Percentiles rank a stretch among this genome's conserved stretches.
Evolutionary conservation across 1,140 invertebrate genomes (phyloP).

Genomic region (Diorhabda sublineata): DNA sequence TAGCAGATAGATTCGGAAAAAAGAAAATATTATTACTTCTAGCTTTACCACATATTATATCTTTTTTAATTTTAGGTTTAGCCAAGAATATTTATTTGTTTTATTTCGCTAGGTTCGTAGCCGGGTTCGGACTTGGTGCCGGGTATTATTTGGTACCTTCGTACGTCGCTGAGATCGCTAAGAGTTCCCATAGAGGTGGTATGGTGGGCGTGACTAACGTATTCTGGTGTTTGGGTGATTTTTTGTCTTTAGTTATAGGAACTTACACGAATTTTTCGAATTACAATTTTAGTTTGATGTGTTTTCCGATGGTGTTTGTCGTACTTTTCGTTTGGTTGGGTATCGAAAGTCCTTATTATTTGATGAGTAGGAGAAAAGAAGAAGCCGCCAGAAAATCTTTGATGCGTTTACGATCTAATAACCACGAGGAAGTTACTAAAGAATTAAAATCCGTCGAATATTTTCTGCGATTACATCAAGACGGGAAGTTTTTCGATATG

Average conservation of each 20-base stretch:
- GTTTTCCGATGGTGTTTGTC: slow-evolving; percentile 52
- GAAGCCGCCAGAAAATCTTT: slow-evolving; percentile 61
- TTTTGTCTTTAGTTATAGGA: slow-evolving; percentile 34
- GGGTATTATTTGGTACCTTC: slow-evolving; percentile 61
- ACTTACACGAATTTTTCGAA: slow-evolving; percentile 34
- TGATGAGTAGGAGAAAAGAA: slow-evolving; percentile 56
- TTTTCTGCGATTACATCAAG: slow-evolving; percentile 8
- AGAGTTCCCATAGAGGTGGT: slow-evolving; percentile 60
- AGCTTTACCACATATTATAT: slow-evolving; percentile 57
- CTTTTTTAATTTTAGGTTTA: slow-evolving; percentile 61
- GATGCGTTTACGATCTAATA: slow-evolving; percentile 56
- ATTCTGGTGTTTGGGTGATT: slow-evolving; percentile 32
- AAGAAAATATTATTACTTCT: slow-evolving; percentile 45
- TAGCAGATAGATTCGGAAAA: slow-evolving; percentile 46
- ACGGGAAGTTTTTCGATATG: slow-evolving; percentile 24
- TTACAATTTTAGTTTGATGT: slow-evolving; percentile 50
- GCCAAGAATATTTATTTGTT: slow-evolving; percentile 50
- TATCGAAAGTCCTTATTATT: slow-evolving; percentile 75
- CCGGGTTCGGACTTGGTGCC: slow-evolving; percentile 64
- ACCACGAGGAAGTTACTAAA: slow-evolving; percentile 52
- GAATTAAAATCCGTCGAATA: slow-evolving; percentile 49
- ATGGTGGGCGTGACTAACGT: slow-evolving; percentile 26
- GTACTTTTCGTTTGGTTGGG: slow-evolving; percentile 47
- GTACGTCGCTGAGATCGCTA: slow-evolving; percentile 63
- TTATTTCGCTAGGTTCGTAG: slow-evolving; percentile 52